These are phyloP conservation scores for Thripadectes ignobilis DNA, from an alignment of 2,797 vertebrate genomes.

Conservation along the genomic window DNA sequence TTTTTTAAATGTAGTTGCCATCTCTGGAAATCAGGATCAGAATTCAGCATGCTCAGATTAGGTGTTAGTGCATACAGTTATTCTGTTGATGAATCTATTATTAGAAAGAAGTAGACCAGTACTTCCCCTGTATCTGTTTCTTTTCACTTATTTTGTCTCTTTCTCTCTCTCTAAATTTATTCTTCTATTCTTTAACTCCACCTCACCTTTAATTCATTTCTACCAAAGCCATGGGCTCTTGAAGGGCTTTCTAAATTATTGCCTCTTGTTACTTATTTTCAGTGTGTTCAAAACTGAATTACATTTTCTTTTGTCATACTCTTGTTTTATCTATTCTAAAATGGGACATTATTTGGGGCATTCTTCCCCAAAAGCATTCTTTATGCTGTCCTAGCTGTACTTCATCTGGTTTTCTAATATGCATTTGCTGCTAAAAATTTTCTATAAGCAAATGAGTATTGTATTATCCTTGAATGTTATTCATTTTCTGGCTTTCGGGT, in stretches of 20 bases:
- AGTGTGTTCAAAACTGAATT: not conserved
- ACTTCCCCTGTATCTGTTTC: not conserved
- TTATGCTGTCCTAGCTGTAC: not conserved
- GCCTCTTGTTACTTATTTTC: not conserved
- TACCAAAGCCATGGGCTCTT: not conserved
- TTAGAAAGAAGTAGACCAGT: constrained; percentile 16
- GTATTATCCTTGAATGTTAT: not conserved
- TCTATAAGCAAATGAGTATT: not conserved
- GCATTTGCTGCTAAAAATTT: not conserved
- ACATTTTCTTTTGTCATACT: not conserved
- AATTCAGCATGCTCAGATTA: constrained; percentile 31
- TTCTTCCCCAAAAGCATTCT: not conserved
- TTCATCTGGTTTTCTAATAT: not conserved
- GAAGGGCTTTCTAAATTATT: constrained; percentile 11
- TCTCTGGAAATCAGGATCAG: constrained; percentile 31
- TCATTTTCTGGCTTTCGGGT: not conserved
- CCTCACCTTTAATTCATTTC: not conserved
- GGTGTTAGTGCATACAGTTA: constrained; percentile 10
- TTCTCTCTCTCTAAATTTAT: not conserved
- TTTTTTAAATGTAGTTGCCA: not conserved
- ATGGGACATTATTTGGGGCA: not conserved
- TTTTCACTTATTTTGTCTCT: not conserved
- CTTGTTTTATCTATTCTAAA: not conserved
- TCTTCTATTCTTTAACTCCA: not conserved
- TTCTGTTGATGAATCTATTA: constrained; percentile 33